Base-by-base conservation (phyloP, 2,888 invertebrate genomes). In the Caenorhabditis sp. region DNA sequence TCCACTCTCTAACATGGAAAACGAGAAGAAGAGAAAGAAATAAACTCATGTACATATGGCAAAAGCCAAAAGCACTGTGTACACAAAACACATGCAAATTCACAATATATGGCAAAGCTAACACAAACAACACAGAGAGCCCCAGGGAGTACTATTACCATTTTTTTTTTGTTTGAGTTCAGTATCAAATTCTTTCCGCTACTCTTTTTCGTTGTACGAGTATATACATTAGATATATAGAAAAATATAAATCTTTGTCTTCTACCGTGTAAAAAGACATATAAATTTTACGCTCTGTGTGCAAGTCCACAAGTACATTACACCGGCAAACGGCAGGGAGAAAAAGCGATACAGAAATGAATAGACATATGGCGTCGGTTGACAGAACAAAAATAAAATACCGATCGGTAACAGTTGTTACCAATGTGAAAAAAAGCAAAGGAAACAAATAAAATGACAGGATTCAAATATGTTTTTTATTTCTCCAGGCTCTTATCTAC, bases 401-500 rank as follows among this genome's bases (percentile, higher is more conserved):
- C 31, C 31, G 31, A 31, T 31, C 10, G 31, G 31, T 31, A 10
- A 31, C 31, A 31, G 31, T 31, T 31, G 31, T 31, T 31, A 31
- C 31, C 31, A 10, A 31, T 31, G 31, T 6, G 31, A 31, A 31
- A 31, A 31, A 31, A 10, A 31, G 10, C 31, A 10, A 31, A 31
- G 10, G 10, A 31, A n/a, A n/a, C n/a, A n/a, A n/a, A n/a, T n/a
- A n/a, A n/a, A n/a, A n/a, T n/a, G n/a, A n/a, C n/a, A 12, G 36
- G 23, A 23, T 6, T 10, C 23, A 51, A 51, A 51, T 4, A 51
- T 6, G 53, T 23, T 51, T 51, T 23, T 4, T 51, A 14, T 6
- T 8, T 36, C 79, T 82, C 51, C 79, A 82, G 82, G 75, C 27
- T 77, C 75, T 8, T 72, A 78, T 19, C 77, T 83, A 17, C 73